Base-by-base conservation (phyloP, 2,888 invertebrate species). In the Nudaria mundana region DNA sequence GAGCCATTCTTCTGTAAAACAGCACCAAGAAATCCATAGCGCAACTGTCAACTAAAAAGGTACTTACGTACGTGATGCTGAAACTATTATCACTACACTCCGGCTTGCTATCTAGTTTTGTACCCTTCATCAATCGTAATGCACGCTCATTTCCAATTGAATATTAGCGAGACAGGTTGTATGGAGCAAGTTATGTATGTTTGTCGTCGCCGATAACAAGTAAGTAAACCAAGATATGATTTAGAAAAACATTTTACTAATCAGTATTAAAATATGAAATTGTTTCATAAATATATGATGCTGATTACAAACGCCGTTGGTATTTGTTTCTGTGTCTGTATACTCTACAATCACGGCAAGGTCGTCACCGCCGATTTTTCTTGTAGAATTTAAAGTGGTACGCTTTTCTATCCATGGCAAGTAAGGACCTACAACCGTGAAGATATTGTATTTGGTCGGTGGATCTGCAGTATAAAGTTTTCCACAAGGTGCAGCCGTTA, bases 351-450 rank as follows among this genome's bases (percentile, higher is more conserved):
- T n/a, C n/a, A n/a, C n/a, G n/a, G n/a, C n/a, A n/a, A n/a, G n/a
- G n/a, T n/a, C n/a, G n/a, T 23, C 15, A 24, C 24, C 15, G 7
- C 10, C 24, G 2, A 33, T 15, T 15, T 15, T 33, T 16, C 16
- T 47, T 23, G 14, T 23, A 16, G 14, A 20, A 18, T 23, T 24
- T 25, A 15, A 25, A 41, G 35, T 2, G 25, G 10, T 30, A 56
- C 50, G 43, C 71, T 74, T 34, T n/a, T 72, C 46, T 41, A 84
- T 72, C 84, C 84, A 85, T 2, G 63, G 29, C 13, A 69, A 22
- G 39, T 83, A 85, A 0, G 81, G 78, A 3, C 66, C 74, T 22
- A 79, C 50, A 2, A 81, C 53, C 1, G 84, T 83, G 42, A 83
- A 84, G 10, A 82, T 64, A 40, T 79, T 81, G 42, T 77, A 79